phyloP scores from a whole-genome alignment of 2,113 vertebrate species.

The Salvator merianae region DNA sequence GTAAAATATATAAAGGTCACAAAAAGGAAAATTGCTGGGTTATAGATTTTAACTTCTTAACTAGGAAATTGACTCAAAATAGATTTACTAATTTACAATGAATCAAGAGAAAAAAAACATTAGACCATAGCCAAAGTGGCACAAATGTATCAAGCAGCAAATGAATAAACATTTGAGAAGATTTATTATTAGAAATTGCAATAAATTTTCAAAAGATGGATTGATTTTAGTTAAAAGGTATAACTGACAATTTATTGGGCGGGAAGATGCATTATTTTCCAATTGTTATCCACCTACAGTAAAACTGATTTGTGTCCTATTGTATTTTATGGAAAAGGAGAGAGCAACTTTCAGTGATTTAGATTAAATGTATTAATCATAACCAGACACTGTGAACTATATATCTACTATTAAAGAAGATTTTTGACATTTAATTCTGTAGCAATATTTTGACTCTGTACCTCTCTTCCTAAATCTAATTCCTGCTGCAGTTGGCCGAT shows the following conservation, averaged over 20 bases:
- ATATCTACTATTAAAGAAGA: constrained; percentile 98
- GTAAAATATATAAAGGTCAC: constrained; percentile 80
- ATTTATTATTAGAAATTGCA: constrained; percentile 96
- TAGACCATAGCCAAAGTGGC: constrained; percentile 97
- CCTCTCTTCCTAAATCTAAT: constrained; percentile 95
- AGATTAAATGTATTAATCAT: constrained; percentile 99
- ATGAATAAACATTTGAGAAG: constrained; percentile 99
- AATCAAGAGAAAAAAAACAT: constrained; percentile 92
- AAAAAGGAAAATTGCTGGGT: constrained; percentile 71
- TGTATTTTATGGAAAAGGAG: constrained; percentile 99
- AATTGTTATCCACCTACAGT: constrained; percentile 98
- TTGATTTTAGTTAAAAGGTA: constrained; percentile 99
- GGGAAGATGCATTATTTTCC: constrained; percentile 99
- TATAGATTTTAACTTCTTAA: constrained; percentile 93
- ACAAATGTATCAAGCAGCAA: constrained; percentile 99
- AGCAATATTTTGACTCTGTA: constrained; percentile 97
- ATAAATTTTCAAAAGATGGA: constrained; percentile 97
- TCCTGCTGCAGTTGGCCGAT: constrained; percentile 90
- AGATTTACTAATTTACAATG: constrained; percentile 98
- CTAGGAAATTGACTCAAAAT: constrained; percentile 97
- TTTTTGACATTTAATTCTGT: constrained; percentile 99
- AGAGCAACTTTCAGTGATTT: constrained; percentile 98
- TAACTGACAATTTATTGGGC: constrained; percentile 99
- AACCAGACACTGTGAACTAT: constrained; percentile 97
- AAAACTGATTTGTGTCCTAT: constrained; percentile 99